phyloP scores from a whole-genome alignment of 2,888 invertebrate genomes.

The Sclerodermus sp. region DNA sequence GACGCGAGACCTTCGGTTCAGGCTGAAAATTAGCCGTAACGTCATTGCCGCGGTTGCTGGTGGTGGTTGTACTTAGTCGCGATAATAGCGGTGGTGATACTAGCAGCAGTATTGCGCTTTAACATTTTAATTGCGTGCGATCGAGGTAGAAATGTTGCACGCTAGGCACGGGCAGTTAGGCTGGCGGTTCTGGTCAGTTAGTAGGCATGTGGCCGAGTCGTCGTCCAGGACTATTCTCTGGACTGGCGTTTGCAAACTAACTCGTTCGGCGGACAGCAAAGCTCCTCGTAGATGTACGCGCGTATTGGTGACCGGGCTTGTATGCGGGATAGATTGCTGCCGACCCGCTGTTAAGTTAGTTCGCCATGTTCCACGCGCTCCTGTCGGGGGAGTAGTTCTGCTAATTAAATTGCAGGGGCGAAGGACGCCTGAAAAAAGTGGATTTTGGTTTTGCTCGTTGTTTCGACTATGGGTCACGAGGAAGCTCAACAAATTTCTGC shows the following conservation, averaged over 20 bases:
- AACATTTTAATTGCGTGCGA: conserved; percentile 50
- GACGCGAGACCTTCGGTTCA: too few species aligned
- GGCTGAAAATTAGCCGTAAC: too few species aligned
- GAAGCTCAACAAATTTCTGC: neutral
- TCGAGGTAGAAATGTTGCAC: conserved; percentile 16
- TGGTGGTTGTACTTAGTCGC: too few species aligned
- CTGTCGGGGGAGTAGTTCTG: conserved; percentile 42
- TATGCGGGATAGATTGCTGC: conserved; percentile 44
- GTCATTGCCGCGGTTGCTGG: too few species aligned
- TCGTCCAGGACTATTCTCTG: conserved; percentile 35
- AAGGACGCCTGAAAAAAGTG: conserved; percentile 19
- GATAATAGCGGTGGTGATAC: too few species aligned
- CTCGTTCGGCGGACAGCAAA: conserved; percentile 24
- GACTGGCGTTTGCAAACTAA: conserved; percentile 45
- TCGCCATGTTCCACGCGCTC: conserved; percentile 35
- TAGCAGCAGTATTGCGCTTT: too few species aligned
- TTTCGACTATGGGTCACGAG: neutral
- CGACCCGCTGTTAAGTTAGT: conserved; percentile 54
- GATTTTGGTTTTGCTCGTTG: conserved; percentile 18
- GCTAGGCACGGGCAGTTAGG: conserved; percentile 17
- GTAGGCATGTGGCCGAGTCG: too few species aligned
- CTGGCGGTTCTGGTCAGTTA: too few species aligned
- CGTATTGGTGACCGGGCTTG: conserved; percentile 6
- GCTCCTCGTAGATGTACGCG: neutral
- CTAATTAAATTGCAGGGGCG: conserved; percentile 47